Conservation (phyloP, 2,113 vertebrate species). For the Pluvianellus socialis region DNA sequence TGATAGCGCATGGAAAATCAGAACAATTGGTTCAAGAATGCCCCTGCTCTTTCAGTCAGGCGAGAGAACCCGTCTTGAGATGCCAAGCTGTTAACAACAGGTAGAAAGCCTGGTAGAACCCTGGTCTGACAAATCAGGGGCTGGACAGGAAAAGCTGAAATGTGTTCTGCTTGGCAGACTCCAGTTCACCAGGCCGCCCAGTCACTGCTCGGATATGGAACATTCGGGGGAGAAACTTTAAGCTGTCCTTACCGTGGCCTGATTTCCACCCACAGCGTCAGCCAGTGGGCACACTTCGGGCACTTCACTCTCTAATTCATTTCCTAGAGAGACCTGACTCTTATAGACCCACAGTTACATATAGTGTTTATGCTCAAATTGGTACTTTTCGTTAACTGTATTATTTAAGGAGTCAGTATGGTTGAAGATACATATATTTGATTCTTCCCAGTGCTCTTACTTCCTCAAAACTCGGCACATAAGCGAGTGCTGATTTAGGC, state of each 20-base stretch:
- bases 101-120: background rate
- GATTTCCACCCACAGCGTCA: background rate
- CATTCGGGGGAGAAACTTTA: background rate
- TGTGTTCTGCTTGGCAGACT: background rate
- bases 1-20: background rate
- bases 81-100: background rate
- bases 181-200: background rate
- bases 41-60: background rate
- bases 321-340: background rate
- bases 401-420: background rate
- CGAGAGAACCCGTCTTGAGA: background rate
- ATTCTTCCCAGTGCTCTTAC: background rate
- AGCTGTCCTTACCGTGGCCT: background rate
- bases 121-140: background rate
- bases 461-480: background rate
- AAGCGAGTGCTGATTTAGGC: background rate
- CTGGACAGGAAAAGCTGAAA: background rate
- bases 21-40: background rate
- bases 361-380: background rate
- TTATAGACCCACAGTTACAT: fast-evolving
- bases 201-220: background rate
- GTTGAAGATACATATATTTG: background rate
- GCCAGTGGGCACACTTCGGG: background rate
- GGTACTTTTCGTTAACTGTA: background rate
- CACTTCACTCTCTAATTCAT: background rate